phyloP scores from a whole-genome alignment of 2,797 vertebrate genomes.

The Paguma larvata region DNA sequence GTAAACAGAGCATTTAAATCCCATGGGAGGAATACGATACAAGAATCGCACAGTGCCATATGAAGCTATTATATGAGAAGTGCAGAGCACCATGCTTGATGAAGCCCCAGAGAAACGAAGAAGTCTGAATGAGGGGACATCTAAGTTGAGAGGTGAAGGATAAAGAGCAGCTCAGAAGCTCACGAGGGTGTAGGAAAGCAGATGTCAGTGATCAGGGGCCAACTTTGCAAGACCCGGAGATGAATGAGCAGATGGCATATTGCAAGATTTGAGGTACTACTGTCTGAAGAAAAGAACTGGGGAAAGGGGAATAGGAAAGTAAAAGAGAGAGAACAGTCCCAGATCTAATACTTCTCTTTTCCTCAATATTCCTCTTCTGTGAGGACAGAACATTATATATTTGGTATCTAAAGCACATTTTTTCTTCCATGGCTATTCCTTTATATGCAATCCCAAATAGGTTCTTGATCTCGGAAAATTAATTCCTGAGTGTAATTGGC shows the following conservation, averaged over 20 bases:
- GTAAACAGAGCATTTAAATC: not conserved
- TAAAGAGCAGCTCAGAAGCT: not conserved
- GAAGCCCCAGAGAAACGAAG: not conserved
- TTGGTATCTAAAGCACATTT: not conserved
- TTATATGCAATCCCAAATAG: not conserved
- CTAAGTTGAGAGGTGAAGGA: not conserved
- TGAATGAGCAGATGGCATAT: not conserved
- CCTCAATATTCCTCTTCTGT: not conserved
- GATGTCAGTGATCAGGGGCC: not conserved
- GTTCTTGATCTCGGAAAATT: slow-evolving; percentile 17
- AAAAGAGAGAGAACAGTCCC: not conserved
- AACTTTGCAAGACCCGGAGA: not conserved
- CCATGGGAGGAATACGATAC: not conserved
- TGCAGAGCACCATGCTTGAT: not conserved
- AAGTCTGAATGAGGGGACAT: not conserved
- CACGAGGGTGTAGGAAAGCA: not conserved
- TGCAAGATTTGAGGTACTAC: not conserved
- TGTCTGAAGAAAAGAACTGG: not conserved
- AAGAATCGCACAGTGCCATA: not conserved
- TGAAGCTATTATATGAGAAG: not conserved
- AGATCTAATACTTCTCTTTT: not conserved
- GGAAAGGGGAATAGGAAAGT: not conserved
- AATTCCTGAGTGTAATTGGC: not conserved
- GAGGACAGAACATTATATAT: not conserved
- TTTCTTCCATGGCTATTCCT: not conserved